Percentiles rank a stretch among this genome's conserved stretches.
phyloP scores from a whole-genome alignment of 2,888 invertebrate species.

The Pinctada fucata region DNA sequence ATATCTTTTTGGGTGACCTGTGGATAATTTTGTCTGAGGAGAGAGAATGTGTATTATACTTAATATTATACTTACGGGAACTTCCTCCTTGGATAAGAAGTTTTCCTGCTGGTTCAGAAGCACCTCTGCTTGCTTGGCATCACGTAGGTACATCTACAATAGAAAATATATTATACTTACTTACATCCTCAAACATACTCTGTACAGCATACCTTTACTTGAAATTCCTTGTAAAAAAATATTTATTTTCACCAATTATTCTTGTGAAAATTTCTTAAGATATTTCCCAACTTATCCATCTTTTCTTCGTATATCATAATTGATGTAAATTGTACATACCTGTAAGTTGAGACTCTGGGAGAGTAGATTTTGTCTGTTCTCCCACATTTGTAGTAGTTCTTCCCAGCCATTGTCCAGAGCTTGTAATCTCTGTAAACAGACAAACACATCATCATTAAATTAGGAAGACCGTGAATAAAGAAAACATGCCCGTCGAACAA shows the following conservation, averaged over 20 bases:
- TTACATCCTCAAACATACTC: neutral
- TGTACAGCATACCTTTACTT: too few species aligned
- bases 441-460: constrained; percentile 1
- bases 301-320: too few species aligned
- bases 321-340: constrained; percentile 50
- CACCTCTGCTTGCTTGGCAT: constrained; percentile 98
- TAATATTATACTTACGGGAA: constrained; percentile 82
- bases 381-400: constrained; percentile 99
- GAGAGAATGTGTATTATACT: too few species aligned
- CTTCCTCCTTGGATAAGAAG: constrained; percentile 96
- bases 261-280: too few species aligned
- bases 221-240: neutral
- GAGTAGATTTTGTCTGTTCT: constrained; percentile 94
- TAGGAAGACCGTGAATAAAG: too few species aligned
- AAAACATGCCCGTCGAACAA: too few species aligned
- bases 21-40: too few species aligned
- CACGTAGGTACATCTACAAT: constrained; percentile 89
- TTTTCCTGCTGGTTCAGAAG: constrained; percentile 98
- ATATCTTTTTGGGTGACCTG: too few species aligned
- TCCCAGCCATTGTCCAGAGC: constrained; percentile 99
- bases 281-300: too few species aligned
- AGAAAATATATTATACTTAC: neutral
- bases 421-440: constrained; percentile 85
- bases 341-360: constrained; percentile 91
- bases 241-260: neutral